Base-by-base conservation (phyloP, 23 tunicate species). In the Clavelina lepadiformis region DNA sequence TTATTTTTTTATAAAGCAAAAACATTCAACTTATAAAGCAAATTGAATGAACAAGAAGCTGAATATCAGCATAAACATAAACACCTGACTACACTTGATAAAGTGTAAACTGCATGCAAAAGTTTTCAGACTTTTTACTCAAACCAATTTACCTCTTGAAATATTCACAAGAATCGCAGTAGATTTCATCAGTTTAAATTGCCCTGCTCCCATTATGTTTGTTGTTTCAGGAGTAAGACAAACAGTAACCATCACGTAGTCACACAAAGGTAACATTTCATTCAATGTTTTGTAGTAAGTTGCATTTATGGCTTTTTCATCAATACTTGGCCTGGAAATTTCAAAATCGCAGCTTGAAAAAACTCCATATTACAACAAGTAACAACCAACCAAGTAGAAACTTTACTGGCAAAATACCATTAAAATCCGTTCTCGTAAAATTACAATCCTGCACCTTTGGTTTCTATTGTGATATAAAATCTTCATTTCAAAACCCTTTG, bases 191-290 rank as follows among this genome's bases (percentile, higher is more conserved):
- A 81, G 34, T 37, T 81, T 69, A 28, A 89, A 81, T 47, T 89
- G 89, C 33, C 69, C 68, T 32, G 58, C 73, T 11, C 80, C 83
- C 3, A 89, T 57, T 31, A 89, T 61, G 19, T 76, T 71, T 0
- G 11, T 69, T 0, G 97, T 89, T 69, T 81, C 89, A 22, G 82
- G 73, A 37, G 97, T 74, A 5, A 81, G 56, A 21, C 72, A 38
- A 5, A 89, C 75, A 2, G 35, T 21, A 23, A 89, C 80, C 34
- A 89, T 33, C 4, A 89, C 80, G 55, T 77, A 81, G 47, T 89
- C 97, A 65, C 97, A 89, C 1, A 65, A 38, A 3, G 97, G 97
- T 23, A 89, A 56, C 89, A 89, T 89, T 28, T 89, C 89, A 35
- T 68, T 69, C 30, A 89, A 35, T 1, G n/a, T 3, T 23, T 73